Percentiles rank a stretch among this genome's conserved stretches.
phyloP scores from a whole-genome alignment of 2,113 vertebrate species.

The Nesoenas mayeri region DNA sequence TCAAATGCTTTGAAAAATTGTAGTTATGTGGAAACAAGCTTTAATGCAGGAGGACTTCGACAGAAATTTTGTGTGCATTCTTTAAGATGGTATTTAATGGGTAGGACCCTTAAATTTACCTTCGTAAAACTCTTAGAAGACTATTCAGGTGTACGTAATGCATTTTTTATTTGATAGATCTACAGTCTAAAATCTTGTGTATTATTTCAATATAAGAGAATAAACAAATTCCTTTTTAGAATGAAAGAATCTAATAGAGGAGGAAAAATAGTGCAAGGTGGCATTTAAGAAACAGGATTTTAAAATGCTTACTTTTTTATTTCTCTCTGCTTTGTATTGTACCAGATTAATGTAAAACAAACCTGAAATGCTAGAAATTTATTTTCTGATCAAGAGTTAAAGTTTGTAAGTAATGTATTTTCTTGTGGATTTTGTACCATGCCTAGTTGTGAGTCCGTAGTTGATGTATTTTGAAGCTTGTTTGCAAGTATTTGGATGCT shows the following conservation, averaged over 20 bases:
- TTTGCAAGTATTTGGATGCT: background rate
- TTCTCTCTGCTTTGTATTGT: background rate
- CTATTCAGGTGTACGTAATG: background rate
- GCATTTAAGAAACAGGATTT: background rate
- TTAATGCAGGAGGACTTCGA: background rate
- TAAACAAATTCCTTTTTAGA: background rate
- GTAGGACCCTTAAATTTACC: background rate
- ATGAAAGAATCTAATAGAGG: background rate
- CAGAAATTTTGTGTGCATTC: background rate
- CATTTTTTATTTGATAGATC: background rate
- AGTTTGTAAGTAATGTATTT: background rate
- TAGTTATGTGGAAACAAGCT: background rate
- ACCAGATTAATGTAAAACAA: background rate
- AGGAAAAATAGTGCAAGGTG: background rate
- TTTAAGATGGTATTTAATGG: background rate
- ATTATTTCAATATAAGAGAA: background rate
- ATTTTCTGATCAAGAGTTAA: background rate
- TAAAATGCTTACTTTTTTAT: background rate
- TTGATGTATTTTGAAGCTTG: background rate
- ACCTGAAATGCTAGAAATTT: background rate
- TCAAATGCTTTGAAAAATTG: background rate
- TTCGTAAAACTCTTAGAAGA: background rate
- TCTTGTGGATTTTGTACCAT: background rate
- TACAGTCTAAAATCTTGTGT: background rate
- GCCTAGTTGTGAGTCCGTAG: background rate